Evolutionary conservation across 2,797 vertebrate species (phyloP).

Genomic region (Coregonus ussuriensis): DNA sequence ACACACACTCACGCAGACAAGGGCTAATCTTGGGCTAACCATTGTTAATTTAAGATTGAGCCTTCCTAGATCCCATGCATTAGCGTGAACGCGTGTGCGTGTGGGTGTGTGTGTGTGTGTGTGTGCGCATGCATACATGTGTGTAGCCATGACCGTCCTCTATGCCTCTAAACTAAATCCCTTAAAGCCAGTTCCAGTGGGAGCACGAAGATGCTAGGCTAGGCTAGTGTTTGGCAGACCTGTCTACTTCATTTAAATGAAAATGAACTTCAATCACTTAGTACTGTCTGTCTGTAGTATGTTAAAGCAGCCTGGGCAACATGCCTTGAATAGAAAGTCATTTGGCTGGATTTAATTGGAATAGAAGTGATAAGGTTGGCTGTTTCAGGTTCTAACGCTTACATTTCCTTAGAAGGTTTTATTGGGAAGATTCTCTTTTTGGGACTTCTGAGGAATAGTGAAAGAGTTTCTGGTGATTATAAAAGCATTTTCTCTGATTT

Average conservation of each 20-base stretch:
- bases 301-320: conserved; percentile 47
- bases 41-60: conserved; percentile 56
- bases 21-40: conserved; percentile 53
- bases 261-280: conserved; percentile 36
- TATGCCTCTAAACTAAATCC: background rate
- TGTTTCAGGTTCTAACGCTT: conserved; percentile 46
- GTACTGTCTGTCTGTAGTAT: conserved; percentile 28
- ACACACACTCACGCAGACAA: conserved; percentile 35
- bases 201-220: conserved; percentile 33
- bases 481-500: conserved; percentile 23
- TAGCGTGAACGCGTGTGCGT: conserved; percentile 22
- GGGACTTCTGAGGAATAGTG: conserved; percentile 37
- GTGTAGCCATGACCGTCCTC: conserved; percentile 8
- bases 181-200: conserved; percentile 14
- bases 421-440: conserved; percentile 21
- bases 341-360: conserved; percentile 64
- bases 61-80: conserved; percentile 43
- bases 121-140: background rate
- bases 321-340: conserved; percentile 59
- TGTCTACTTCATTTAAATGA: conserved; percentile 31
- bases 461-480: conserved; percentile 34
- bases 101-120: too few species aligned
- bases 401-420: conserved; percentile 44
- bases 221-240: conserved; percentile 37
- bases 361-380: conserved; percentile 48